Percentiles rank a stretch among this genome's conserved stretches.
These are phyloP conservation scores for Phymanthus crucifer DNA, from an alignment of 92 coral and sea anemone species.

Conservation along the genomic window DNA sequence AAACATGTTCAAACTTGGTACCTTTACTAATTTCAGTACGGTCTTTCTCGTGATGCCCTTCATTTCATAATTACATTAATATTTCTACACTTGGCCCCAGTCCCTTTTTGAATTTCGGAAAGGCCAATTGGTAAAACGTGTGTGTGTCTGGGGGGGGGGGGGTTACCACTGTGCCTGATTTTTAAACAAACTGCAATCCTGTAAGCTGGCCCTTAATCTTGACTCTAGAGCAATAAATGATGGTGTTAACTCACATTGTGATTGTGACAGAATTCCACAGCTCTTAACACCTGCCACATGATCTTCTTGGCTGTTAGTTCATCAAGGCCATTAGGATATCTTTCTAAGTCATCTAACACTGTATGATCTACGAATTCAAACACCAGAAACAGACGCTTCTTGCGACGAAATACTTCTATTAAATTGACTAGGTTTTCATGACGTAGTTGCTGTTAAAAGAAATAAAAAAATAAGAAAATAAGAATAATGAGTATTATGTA, in stretches of 20 bases:
- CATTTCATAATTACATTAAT: no score
- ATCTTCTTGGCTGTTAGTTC: conserved; percentile 79
- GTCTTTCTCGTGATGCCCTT: no score
- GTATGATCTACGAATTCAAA: conserved; percentile 99
- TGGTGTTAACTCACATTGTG: conserved; percentile 77
- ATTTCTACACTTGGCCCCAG: no score
- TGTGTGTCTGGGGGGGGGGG: no score
- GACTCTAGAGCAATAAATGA: neutral
- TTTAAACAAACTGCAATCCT: no score
- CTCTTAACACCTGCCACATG: conserved; percentile 96
- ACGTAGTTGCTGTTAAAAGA: conserved; percentile 76
- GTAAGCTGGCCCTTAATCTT: no score
- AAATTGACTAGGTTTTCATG: conserved; percentile 97
- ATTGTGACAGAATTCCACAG: conserved; percentile 92
- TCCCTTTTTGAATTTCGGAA: no score
- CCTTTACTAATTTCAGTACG: no score
- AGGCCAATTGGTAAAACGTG: no score
- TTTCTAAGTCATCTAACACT: conserved; percentile 92
- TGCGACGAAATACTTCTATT: conserved; percentile 91
- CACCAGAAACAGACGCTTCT: conserved; percentile 95
- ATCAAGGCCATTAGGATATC: conserved; percentile 96
- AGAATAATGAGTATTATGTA: no score
- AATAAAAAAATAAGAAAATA: neutral
- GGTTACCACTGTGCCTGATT: no score
- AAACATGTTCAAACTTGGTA: no score